Evolutionary conservation across 2,797 vertebrate genomes (phyloP).

Genomic region (Florisuga fusca): DNA sequence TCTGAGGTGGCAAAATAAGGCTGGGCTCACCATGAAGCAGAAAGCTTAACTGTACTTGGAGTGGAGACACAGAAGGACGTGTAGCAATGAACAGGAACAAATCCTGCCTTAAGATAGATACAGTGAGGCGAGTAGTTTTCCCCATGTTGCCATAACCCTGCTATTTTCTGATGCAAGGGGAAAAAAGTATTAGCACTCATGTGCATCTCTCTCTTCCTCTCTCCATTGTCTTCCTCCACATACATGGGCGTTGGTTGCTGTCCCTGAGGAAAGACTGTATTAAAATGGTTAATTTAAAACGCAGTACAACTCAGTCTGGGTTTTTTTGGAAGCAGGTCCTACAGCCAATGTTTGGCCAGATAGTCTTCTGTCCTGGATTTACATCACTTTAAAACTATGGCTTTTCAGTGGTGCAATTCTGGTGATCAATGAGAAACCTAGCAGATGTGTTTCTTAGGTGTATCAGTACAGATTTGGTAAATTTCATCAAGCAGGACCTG

Average conservation of each 20-base stretch:
- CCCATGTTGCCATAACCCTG: not conserved
- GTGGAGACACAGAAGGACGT: not conserved
- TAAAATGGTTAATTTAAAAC: not conserved
- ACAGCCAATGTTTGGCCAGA: not conserved
- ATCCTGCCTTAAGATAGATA: not conserved
- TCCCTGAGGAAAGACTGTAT: not conserved
- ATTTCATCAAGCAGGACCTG: not conserved
- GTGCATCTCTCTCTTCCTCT: not conserved
- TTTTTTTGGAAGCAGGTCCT: not conserved
- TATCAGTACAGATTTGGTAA: not conserved
- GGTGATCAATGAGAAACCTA: not conserved
- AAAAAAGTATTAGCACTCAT: not conserved
- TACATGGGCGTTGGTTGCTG: not conserved
- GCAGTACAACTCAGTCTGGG: not conserved
- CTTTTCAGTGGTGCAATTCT: not conserved
- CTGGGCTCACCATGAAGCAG: not conserved
- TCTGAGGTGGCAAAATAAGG: conserved; percentile 34
- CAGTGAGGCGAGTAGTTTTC: not conserved
- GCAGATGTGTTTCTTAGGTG: not conserved
- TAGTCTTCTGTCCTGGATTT: not conserved
- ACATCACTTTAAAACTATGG: not conserved
- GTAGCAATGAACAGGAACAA: conserved; percentile 30
- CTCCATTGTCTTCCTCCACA: not conserved
- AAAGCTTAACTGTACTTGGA: not conserved
- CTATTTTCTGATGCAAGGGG: not conserved